phyloP scores from a whole-genome alignment of 2,888 invertebrate species.

The Epistrophe grossulariae region DNA sequence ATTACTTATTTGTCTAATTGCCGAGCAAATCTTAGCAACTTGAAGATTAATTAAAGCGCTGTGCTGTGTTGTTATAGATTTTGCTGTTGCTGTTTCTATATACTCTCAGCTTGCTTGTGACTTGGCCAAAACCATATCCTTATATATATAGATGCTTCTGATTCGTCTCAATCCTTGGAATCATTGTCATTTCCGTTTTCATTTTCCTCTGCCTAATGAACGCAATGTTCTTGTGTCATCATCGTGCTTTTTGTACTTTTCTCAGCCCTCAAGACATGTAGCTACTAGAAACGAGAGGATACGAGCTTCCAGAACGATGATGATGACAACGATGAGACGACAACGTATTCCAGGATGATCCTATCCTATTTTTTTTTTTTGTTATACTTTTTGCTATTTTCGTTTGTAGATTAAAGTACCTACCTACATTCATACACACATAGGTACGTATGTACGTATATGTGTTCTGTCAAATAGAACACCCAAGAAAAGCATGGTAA shows the following conservation, averaged over 20 bases:
- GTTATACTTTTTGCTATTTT: slow-evolving; percentile 21
- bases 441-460: too few species aligned
- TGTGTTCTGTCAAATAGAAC: slow-evolving; percentile 63
- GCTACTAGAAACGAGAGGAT: slow-evolving; percentile 50
- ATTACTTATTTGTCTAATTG: slow-evolving; percentile 76
- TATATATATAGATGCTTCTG: slow-evolving; percentile 42
- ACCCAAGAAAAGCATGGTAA: slow-evolving; percentile 52
- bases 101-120: background rate
- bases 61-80: slow-evolving; percentile 16
- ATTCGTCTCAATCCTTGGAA: slow-evolving; percentile 68
- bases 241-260: slow-evolving; percentile 62
- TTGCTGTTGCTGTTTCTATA: background rate
- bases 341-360: slow-evolving; percentile 48
- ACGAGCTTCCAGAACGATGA: slow-evolving; percentile 21
- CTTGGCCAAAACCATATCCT: background rate
- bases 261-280: slow-evolving; percentile 66
- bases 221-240: slow-evolving; percentile 71
- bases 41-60: slow-evolving; percentile 71
- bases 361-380: slow-evolving; percentile 34
- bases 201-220: slow-evolving; percentile 74
- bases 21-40: slow-evolving; percentile 74
- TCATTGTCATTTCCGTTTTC: slow-evolving; percentile 74
- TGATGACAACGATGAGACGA: background rate
- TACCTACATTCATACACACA: too few species aligned
- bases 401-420: slow-evolving; percentile 45